Percentiles rank a stretch among this genome's conserved stretches.
phyloP scores from a whole-genome alignment of 2,113 vertebrate species.

The Hydropotes inermis region DNA sequence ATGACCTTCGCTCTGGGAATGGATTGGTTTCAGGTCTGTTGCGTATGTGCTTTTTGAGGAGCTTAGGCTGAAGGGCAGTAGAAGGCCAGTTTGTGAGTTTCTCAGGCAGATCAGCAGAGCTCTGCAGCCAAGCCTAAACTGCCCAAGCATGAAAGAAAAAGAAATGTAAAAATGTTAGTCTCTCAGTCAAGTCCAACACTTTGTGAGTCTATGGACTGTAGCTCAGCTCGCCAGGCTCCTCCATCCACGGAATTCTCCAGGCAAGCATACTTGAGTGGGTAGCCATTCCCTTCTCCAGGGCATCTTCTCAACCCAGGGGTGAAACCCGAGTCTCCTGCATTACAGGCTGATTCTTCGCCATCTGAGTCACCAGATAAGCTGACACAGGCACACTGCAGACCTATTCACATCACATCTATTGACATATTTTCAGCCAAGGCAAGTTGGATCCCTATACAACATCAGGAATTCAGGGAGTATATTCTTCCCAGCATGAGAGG shows the following conservation, averaged over 20 bases:
- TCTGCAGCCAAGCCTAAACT: neutral
- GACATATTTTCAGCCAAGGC: neutral
- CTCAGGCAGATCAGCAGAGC: neutral
- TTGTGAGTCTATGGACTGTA: neutral
- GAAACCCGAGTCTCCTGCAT: neutral
- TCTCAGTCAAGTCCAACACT: neutral
- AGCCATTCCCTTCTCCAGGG: neutral
- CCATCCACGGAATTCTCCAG: neutral
- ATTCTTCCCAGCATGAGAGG: neutral
- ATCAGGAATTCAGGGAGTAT: neutral
- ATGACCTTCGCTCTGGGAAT: neutral
- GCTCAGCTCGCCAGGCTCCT: neutral
- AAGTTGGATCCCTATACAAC: neutral
- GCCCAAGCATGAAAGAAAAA: neutral
- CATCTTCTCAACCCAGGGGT: neutral
- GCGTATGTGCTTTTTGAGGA: neutral
- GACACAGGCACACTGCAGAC: neutral
- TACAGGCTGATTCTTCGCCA: neutral
- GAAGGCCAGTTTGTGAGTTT: neutral
- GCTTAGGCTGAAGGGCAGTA: neutral
- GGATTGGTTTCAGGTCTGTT: neutral
- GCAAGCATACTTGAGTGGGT: neutral
- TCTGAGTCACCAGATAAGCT: neutral
- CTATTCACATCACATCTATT: neutral
- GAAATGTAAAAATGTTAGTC: neutral